Percentiles rank a stretch among this genome's conserved stretches.
These are phyloP conservation scores for Psilopsiagon aurifrons DNA, from an alignment of 2,113 vertebrate species.

Conservation along the genomic window DNA sequence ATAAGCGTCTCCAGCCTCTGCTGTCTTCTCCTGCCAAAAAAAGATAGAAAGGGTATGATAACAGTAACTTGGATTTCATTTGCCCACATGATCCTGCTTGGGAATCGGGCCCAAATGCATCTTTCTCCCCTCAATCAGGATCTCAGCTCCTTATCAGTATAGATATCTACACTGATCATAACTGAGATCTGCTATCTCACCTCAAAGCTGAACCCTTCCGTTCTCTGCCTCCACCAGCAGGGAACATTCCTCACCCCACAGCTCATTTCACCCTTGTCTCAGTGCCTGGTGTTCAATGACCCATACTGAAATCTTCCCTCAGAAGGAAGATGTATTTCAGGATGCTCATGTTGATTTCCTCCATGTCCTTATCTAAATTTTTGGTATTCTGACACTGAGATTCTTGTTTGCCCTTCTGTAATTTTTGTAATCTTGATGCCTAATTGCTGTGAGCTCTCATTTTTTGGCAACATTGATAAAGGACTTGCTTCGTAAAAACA, in stretches of 20 bases:
- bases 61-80: not conserved
- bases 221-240: accelerated
- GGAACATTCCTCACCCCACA: not conserved
- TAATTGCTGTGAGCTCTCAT: not conserved
- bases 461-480: constrained; percentile 43
- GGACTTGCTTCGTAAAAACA: constrained; percentile 28
- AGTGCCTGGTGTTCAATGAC: not conserved
- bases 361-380: not conserved
- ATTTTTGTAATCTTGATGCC: not conserved
- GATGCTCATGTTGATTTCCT: not conserved
- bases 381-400: not conserved
- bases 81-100: accelerated
- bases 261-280: not conserved
- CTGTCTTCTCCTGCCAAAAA: not conserved
- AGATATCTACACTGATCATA: not conserved
- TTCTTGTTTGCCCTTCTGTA: not conserved
- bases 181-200: not conserved
- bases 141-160: not conserved
- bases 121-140: accelerated
- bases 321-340: not conserved
- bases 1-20: not conserved
- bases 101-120: accelerated
- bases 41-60: accelerated
- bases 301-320: not conserved
- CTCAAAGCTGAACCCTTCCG: not conserved